Evolutionary conservation across 2,113 vertebrate species (phyloP).

Genomic region (Proterorhinus semilunaris): DNA sequence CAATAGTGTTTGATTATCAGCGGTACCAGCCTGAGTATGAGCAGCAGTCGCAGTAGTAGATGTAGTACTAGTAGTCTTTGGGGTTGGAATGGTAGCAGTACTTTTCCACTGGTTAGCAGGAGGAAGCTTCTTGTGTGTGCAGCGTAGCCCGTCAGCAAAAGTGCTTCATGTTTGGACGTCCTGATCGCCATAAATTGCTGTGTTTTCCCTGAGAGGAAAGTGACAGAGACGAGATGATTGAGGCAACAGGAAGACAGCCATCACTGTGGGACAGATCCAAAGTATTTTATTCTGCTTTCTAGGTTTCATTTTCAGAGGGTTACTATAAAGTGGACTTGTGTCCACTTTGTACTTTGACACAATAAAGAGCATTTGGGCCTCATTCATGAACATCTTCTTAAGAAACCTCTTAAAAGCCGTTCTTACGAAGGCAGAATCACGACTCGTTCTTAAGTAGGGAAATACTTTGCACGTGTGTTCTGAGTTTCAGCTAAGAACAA

Average conservation of each 20-base stretch:
- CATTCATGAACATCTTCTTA: no score
- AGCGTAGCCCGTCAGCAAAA: constrained; percentile 36
- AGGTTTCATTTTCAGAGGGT: constrained; percentile 18
- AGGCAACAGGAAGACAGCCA: constrained; percentile 41
- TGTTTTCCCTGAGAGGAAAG: constrained; percentile 48
- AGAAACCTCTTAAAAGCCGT: no score
- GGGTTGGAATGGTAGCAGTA: neutral
- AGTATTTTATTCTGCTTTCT: constrained; percentile 21
- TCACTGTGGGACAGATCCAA: constrained; percentile 36
- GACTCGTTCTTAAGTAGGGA: no score
- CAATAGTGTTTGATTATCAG: neutral
- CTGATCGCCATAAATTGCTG: constrained; percentile 52
- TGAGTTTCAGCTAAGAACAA: no score
- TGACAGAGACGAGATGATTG: constrained; percentile 53
- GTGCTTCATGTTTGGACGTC: constrained; percentile 50
- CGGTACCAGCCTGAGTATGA: neutral
- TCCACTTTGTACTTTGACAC: constrained; percentile 2
- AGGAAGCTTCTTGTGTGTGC: constrained; percentile 28
- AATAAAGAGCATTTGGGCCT: no score
- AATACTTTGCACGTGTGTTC: no score
- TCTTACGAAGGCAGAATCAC: no score
- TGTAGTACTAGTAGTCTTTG: neutral
- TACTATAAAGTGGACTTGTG: neutral
- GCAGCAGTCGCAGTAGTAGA: neutral
- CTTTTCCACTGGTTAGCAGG: neutral